Evolutionary conservation across 2,888 invertebrate species (phyloP).

Genomic region (Gordius sp.): DNA sequence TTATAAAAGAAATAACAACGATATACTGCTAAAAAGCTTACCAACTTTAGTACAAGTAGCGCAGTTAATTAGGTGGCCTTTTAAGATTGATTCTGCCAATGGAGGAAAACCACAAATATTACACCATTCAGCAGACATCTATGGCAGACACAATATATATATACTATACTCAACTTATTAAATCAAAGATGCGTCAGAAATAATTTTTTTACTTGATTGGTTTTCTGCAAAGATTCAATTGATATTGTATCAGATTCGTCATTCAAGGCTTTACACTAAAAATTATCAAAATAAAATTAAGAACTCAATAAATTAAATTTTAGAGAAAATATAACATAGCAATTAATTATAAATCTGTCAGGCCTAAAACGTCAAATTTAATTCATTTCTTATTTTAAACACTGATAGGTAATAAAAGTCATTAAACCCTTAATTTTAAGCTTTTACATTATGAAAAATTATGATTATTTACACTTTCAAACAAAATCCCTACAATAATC

Average conservation of each 20-base stretch:
- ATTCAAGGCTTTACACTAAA: background rate
- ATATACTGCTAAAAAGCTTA: too few relatives aligned
- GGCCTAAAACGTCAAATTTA: too few relatives aligned
- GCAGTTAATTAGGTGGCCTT: too few relatives aligned
- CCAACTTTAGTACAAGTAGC: too few relatives aligned
- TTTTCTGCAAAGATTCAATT: background rate
- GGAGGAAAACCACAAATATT: background rate
- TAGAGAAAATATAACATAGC: background rate
- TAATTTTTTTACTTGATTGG: background rate
- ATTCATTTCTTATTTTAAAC: too few relatives aligned
- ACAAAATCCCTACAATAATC: too few relatives aligned
- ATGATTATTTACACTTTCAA: too few relatives aligned
- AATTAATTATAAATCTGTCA: background rate
- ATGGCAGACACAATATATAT: background rate
- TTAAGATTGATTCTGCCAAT: background rate
- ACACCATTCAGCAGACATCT: background rate
- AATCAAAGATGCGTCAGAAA: background rate
- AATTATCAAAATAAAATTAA: background rate
- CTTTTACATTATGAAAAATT: too few relatives aligned
- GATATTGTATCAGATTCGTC: background rate
- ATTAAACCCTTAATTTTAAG: too few relatives aligned
- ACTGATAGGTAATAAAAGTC: too few relatives aligned
- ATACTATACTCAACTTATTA: background rate
- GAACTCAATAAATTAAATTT: background rate
- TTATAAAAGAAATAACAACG: too few relatives aligned